Evolutionary conservation across 2,888 invertebrate genomes (phyloP).

Genomic region (Archaeoteleia sp.): DNA sequence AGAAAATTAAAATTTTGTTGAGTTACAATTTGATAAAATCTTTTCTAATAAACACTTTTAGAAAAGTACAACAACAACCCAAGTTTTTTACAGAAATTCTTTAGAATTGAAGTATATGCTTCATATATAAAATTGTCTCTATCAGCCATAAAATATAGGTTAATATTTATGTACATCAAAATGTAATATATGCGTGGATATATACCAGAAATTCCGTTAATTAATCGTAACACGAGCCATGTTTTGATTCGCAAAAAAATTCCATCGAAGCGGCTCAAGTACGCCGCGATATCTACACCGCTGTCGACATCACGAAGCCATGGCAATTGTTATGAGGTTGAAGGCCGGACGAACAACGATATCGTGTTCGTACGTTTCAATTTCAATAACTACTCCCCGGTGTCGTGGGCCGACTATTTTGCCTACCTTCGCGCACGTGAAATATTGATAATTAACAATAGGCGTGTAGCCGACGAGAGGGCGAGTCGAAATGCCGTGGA

Average conservation of each 20-base stretch:
- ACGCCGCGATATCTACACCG: slow-evolving; percentile 14
- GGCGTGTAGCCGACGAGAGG: slow-evolving; percentile 64
- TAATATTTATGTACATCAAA: neutral
- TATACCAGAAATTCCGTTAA: slow-evolving; percentile 41
- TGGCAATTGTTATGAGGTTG: slow-evolving; percentile 37
- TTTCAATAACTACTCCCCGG: slow-evolving; percentile 76
- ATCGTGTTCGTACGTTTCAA: slow-evolving; percentile 72
- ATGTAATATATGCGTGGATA: slow-evolving; percentile 19
- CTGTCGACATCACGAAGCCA: slow-evolving; percentile 27
- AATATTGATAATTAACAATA: slow-evolving; percentile 75
- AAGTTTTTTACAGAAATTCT: no score
- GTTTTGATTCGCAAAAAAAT: slow-evolving; percentile 34
- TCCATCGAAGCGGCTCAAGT: slow-evolving; percentile 19
- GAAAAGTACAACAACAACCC: no score
- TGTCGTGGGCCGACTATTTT: slow-evolving; percentile 61
- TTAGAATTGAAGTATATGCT: no score
- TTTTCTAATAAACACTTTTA: no score
- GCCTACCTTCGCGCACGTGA: slow-evolving; percentile 65
- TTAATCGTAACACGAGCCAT: slow-evolving; percentile 47
- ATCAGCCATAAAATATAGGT: neutral
- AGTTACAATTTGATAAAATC: no score
- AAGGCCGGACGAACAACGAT: slow-evolving; percentile 40
- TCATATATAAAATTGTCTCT: no score
- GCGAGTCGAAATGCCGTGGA: slow-evolving; percentile 48
- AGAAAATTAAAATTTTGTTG: no score